A percentile compares a stretch with the other conserved stretches of the same genome.
Evolutionary conservation across 1,140 invertebrate genomes (phyloP).

Genomic region (Heliconius himera): DNA sequence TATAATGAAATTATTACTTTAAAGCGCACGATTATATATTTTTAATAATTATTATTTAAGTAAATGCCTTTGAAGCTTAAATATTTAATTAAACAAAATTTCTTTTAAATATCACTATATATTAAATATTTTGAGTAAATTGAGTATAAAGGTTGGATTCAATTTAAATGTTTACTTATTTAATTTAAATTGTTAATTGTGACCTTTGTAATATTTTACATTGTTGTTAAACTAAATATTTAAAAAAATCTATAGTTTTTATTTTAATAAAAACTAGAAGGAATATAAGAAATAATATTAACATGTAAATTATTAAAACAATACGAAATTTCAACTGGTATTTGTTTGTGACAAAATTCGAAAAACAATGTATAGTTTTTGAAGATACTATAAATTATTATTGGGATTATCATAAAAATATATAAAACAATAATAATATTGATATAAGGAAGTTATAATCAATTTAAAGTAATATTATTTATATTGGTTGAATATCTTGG

Average conservation of each 20-base stretch:
- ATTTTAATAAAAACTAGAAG: background rate
- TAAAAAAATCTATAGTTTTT: background rate
- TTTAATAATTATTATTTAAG: background rate
- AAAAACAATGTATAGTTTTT: background rate
- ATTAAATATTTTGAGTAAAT: background rate
- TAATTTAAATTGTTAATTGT: background rate
- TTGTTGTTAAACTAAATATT: background rate
- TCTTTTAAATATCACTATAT: background rate
- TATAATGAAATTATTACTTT: background rate
- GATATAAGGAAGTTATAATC: too few relatives aligned
- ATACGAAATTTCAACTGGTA: background rate
- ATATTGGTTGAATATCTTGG: too few relatives aligned
- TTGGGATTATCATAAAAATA: too few relatives aligned
- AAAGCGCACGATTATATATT: background rate
- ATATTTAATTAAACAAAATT: background rate
- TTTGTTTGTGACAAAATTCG: background rate
- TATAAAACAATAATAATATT: too few relatives aligned
- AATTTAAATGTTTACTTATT: background rate
- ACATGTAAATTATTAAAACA: background rate
- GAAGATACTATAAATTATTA: too few relatives aligned
- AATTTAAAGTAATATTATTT: too few relatives aligned
- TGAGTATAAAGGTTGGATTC: background rate
- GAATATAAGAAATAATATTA: background rate
- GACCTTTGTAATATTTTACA: background rate
- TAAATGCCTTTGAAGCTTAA: conserved; percentile 9